Conservation (phyloP, 2,113 vertebrate species). For the Gadus chalcogrammus region DNA sequence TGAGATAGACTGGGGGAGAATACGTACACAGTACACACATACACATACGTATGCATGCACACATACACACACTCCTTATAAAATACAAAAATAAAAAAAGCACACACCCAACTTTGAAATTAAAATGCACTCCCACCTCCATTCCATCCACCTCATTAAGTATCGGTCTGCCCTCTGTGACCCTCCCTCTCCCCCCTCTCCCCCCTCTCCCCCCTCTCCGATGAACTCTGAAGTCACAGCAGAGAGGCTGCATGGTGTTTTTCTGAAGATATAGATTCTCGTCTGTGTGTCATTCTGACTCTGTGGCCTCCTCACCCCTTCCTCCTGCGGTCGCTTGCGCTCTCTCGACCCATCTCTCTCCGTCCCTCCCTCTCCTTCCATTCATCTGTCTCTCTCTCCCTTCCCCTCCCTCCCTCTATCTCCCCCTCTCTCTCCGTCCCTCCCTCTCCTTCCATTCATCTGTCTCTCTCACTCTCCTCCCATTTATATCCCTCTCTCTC, state of each 20-base stretch:
- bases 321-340: not conserved
- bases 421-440: too few species aligned
- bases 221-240: too few species aligned
- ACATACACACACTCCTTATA: too few species aligned
- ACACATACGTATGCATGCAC: too few species aligned
- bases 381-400: not conserved
- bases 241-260: not conserved
- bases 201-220: too few species aligned
- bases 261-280: not conserved
- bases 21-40: too few species aligned
- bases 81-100: too few species aligned
- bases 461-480: not conserved
- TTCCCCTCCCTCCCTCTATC: not conserved
- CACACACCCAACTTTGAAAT: too few species aligned
- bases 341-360: not conserved
- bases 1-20: too few species aligned
- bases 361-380: not conserved
- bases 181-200: too few species aligned
- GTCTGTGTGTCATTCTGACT: not conserved
- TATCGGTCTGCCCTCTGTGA: not conserved
- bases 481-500: not conserved
- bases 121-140: too few species aligned
- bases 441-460: not conserved
- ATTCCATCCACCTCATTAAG: not conserved
- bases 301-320: conserved; percentile 5